phyloP scores from a whole-genome alignment of 2,113 vertebrate genomes.

The Prochilodus magdalenae region DNA sequence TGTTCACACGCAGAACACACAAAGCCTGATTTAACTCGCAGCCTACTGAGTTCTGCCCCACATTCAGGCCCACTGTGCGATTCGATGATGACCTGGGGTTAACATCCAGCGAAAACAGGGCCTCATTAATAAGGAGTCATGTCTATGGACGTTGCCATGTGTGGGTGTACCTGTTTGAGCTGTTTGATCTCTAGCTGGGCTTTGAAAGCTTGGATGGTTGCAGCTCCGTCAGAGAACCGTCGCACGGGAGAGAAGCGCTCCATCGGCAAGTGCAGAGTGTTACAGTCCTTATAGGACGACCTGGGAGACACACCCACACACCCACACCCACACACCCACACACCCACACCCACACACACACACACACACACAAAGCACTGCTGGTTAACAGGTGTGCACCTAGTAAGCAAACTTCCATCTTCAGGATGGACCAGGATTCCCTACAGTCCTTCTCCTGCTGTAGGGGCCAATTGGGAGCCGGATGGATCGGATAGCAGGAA shows the following conservation, averaged over 20 bases:
- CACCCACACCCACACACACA: too few relatives aligned
- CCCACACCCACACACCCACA: too few relatives aligned
- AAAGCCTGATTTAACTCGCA: too few relatives aligned
- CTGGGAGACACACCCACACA: conserved; percentile 76
- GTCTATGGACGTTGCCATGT: background rate
- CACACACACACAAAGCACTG: conserved; percentile 25
- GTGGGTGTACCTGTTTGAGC: conserved; percentile 89
- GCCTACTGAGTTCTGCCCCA: too few relatives aligned
- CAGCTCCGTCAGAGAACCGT: conserved; percentile 95
- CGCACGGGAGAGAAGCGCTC: conserved; percentile 98
- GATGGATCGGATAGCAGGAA: too few relatives aligned
- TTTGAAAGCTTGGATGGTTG: conserved; percentile 98
- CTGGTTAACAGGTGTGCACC: background rate
- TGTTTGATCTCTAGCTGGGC: conserved; percentile 96
- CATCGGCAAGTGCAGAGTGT: conserved; percentile 96
- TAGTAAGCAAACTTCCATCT: background rate
- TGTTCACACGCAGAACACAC: conserved; percentile 12
- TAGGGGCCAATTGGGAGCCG: too few relatives aligned
- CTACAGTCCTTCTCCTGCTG: too few relatives aligned
- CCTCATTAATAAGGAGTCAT: too few relatives aligned
- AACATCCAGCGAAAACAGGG: too few relatives aligned
- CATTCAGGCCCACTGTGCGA: too few relatives aligned
- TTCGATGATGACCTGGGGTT: too few relatives aligned
- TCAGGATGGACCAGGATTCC: background rate
- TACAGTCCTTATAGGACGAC: conserved; percentile 97